These are phyloP conservation scores for Ischnura elegans DNA, from an alignment of 2,888 invertebrate species.

Conservation along the genomic window DNA sequence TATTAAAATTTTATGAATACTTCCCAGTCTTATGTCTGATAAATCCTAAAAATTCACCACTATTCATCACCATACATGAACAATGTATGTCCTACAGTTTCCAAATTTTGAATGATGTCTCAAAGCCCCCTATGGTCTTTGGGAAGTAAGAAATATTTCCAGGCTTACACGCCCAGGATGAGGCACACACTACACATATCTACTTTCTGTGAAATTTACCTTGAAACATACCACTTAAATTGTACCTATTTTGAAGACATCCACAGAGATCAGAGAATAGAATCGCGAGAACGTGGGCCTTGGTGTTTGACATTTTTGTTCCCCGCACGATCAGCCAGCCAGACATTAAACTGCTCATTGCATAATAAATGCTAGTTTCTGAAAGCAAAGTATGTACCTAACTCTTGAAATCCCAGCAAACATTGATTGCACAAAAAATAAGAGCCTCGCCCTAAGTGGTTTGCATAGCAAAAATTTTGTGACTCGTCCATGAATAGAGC, in stretches of 20 bases:
- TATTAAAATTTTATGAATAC: slow-evolving; percentile 36
- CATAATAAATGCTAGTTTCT: not conserved
- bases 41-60: slow-evolving; percentile 20
- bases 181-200: slow-evolving; percentile 43
- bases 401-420: no score
- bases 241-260: not conserved
- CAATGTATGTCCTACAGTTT: not conserved
- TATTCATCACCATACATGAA: not conserved
- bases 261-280: not conserved
- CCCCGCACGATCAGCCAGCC: not conserved
- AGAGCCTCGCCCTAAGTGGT: no score
- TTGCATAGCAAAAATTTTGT: not conserved
- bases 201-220: slow-evolving; percentile 45
- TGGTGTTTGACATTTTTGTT: not conserved
- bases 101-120: slow-evolving; percentile 26
- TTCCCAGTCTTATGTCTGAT: slow-evolving; percentile 49
- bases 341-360: not conserved
- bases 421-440: not conserved
- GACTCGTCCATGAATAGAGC: no score
- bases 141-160: slow-evolving; percentile 25
- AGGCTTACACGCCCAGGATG: slow-evolving; percentile 17
- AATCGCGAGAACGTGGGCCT: not conserved
- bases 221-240: slow-evolving; percentile 50
- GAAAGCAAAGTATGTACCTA: not conserved
- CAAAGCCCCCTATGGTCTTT: not conserved